phyloP scores from a whole-genome alignment of 2,888 invertebrate genomes.

The Noctua comes region DNA sequence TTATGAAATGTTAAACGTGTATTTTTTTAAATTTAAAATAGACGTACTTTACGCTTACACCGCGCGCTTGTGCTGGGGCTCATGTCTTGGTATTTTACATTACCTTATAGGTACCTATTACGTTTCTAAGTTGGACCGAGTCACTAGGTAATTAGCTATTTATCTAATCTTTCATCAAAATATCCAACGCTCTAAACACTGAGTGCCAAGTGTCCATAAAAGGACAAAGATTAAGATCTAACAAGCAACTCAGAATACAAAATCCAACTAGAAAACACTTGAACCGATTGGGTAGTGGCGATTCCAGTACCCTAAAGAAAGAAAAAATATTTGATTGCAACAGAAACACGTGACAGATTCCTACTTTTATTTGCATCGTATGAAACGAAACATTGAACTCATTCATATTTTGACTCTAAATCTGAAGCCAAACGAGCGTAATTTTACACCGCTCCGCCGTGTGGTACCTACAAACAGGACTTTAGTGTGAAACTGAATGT shows the following conservation, averaged over 20 bases:
- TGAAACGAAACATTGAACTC: too few relatives aligned
- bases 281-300: neutral
- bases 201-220: conserved; percentile 7
- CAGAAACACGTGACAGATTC: neutral
- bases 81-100: too few relatives aligned
- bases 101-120: too few relatives aligned
- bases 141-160: neutral
- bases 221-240: conserved; percentile 12
- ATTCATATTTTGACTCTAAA: too few relatives aligned
- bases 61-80: too few relatives aligned
- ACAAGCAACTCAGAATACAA: conserved; percentile 1
- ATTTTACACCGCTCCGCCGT: too few relatives aligned
- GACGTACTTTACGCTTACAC: too few relatives aligned
- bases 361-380: neutral
- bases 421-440: too few relatives aligned
- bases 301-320: neutral
- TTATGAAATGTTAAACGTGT: too few relatives aligned
- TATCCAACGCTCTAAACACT: neutral
- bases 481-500: too few relatives aligned
- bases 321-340: neutral
- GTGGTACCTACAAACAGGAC: too few relatives aligned
- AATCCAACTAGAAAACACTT: conserved; percentile 5
- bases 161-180: neutral
- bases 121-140: neutral
- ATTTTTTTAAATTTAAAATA: too few relatives aligned